These are phyloP conservation scores for Volucella inanis DNA, from an alignment of 2,888 invertebrate genomes.

Conservation along the genomic window DNA sequence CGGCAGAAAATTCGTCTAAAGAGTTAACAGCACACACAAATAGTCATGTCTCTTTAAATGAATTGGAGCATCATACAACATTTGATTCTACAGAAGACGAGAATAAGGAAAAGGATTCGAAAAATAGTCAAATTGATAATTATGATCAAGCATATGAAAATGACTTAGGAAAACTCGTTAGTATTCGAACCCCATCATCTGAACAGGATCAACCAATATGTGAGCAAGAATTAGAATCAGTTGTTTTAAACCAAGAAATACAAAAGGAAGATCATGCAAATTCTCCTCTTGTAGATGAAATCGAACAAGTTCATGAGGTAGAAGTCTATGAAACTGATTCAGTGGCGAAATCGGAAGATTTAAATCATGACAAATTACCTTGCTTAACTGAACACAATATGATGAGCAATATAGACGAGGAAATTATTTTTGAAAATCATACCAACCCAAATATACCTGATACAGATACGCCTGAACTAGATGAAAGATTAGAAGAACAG, in stretches of 20 bases:
- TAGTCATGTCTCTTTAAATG: conserved; percentile 45
- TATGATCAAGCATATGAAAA: not conserved
- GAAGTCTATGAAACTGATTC: conserved; percentile 42
- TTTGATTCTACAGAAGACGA: not conserved
- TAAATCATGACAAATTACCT: conserved; percentile 22
- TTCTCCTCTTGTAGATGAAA: conserved; percentile 18
- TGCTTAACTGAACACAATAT: conserved; percentile 32
- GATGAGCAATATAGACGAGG: conserved; percentile 12
- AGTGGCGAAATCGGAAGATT: conserved; percentile 13
- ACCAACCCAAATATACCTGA: not conserved
- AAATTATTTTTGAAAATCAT: conserved; percentile 33
- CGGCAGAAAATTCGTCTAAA: not conserved
- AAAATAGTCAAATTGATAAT: not conserved
- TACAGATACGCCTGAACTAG: not conserved
- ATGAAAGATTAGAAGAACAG: not conserved
- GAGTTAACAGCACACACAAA: conserved; percentile 18
- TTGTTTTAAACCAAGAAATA: not conserved
- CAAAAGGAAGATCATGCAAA: not conserved
- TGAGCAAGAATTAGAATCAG: not conserved
- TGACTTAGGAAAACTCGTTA: not conserved
- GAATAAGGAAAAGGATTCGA: not conserved
- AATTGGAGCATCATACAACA: conserved; percentile 12
- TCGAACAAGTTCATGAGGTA: conserved; percentile 33
- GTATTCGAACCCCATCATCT: not conserved
- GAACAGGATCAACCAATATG: not conserved